Evolutionary conservation across 2,888 invertebrate genomes (phyloP), one percentile per base, ranked within the genome.

Genomic region (Trissoscelio sp.): DNA sequence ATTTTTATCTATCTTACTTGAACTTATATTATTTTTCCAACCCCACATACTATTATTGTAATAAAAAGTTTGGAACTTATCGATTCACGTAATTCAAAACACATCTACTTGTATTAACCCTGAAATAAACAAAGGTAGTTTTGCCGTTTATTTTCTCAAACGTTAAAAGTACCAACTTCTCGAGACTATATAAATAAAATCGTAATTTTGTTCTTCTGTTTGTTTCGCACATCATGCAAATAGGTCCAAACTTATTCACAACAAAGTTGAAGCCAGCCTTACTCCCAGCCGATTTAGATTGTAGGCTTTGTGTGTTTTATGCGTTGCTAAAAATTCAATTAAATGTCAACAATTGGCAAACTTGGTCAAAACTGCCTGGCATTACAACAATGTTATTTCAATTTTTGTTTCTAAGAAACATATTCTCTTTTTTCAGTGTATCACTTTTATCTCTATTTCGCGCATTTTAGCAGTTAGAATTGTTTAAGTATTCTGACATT

Each of bases 171-270:
- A 44, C 28, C 60, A 67, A 75, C 28, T 67, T 34, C 31, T 55
- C 42, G 5, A 31, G 34, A 12, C 66, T 74, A 48, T 58, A 67
- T 75, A 75, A 75, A 75, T 75, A 67, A 67, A 60, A 60, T 67
- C 16, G 75, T 60, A 51, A 58, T 67, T 67, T 53, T 20, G 12
- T 75, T 60, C 44, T 28, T 67, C 44, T 60, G 67, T 74, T 74
- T 74, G 73, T 60, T 57, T 48, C 53, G 51, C 67, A 16, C 75
- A 75, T 75, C 75, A 67, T 67, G 75, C 67, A 75, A 75, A 75
- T 53, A 60, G 42, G 16, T 12, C 14, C 31, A 34, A 67, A 75
- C 75, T 75, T 75, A 58, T 60, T 67, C 60, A 51, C 28, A 67
- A 60, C 58, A 60, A 75, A 60, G 57, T 67, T 57, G 37, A 62